Evolutionary conservation across 1,140 invertebrate species (phyloP).

Genomic region (Formica exsecta): DNA sequence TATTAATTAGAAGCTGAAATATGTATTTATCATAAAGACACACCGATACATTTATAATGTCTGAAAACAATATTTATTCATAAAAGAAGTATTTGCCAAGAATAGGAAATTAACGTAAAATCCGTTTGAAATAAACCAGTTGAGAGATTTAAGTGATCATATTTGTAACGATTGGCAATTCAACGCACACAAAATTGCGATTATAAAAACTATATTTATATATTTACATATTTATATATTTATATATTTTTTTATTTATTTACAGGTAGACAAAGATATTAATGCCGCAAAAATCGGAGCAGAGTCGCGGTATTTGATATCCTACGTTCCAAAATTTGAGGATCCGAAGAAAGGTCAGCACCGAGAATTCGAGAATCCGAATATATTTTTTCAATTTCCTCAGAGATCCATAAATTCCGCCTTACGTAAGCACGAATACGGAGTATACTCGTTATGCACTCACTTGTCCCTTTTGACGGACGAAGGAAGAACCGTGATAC

Average conservation of each 20-base stretch:
- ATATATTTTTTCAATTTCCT: too few relatives aligned
- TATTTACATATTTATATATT: too few relatives aligned
- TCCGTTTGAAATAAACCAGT: too few relatives aligned
- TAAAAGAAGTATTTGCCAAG: too few relatives aligned
- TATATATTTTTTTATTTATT: too few relatives aligned
- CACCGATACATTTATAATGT: neutral
- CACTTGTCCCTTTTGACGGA: slow-evolving; percentile 8
- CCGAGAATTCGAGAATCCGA: neutral
- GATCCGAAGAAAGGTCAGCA: neutral
- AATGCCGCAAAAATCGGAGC: neutral
- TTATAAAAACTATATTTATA: too few relatives aligned
- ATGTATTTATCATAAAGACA: neutral
- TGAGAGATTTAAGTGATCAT: too few relatives aligned
- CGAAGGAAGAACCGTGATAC: neutral
- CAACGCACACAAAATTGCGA: too few relatives aligned
- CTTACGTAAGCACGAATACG: too few relatives aligned
- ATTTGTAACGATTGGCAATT: too few relatives aligned
- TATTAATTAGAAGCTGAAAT: neutral
- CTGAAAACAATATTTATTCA: neutral
- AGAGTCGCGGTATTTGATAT: neutral
- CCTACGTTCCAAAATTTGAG: neutral
- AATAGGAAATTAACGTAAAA: too few relatives aligned
- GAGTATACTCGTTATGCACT: neutral
- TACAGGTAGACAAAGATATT: neutral
- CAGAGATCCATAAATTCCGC: too few relatives aligned